Evolutionary conservation across 1,140 invertebrate species (phyloP).

Genomic region (Bombus pascuorum): DNA sequence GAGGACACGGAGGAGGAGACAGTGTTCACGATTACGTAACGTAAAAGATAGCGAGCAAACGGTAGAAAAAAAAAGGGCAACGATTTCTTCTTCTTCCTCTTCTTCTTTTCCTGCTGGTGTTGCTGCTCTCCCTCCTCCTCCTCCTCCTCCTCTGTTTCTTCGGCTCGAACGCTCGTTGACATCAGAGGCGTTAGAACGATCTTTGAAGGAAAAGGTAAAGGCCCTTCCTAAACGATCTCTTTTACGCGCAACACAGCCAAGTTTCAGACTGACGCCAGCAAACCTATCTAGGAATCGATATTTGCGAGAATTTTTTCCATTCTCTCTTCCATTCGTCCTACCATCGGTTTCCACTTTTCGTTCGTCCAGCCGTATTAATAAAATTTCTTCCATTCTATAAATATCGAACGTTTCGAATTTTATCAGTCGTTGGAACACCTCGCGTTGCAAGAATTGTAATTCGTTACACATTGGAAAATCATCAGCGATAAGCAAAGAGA

Average conservation of each 20-base stretch:
- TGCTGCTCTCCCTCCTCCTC: too few relatives aligned
- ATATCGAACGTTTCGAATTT: background rate
- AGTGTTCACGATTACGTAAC: slow-evolving; percentile 57
- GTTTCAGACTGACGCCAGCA: too few relatives aligned
- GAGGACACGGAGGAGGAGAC: slow-evolving; percentile 28
- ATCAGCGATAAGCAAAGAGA: background rate
- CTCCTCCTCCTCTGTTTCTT: background rate
- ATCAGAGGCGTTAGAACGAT: slow-evolving; percentile 50
- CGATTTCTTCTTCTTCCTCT: background rate
- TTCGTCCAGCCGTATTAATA: background rate
- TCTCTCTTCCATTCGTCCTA: too few relatives aligned
- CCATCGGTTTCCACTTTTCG: too few relatives aligned
- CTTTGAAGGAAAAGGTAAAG: slow-evolving; percentile 41
- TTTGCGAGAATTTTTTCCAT: too few relatives aligned
- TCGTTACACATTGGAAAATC: background rate
- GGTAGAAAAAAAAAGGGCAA: slow-evolving; percentile 28
- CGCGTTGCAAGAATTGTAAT: too few relatives aligned
- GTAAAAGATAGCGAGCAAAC: slow-evolving; percentile 46
- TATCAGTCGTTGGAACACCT: background rate
- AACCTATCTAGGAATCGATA: too few relatives aligned
- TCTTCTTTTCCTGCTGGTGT: background rate
- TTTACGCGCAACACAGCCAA: background rate
- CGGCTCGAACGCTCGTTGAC: slow-evolving; percentile 56
- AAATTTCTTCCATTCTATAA: background rate
- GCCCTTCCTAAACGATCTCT: background rate